Percentiles rank a stretch among this genome's conserved stretches.
Conservation (phyloP, 2,888 invertebrate species). For the Perizoma flavofasciatum region DNA sequence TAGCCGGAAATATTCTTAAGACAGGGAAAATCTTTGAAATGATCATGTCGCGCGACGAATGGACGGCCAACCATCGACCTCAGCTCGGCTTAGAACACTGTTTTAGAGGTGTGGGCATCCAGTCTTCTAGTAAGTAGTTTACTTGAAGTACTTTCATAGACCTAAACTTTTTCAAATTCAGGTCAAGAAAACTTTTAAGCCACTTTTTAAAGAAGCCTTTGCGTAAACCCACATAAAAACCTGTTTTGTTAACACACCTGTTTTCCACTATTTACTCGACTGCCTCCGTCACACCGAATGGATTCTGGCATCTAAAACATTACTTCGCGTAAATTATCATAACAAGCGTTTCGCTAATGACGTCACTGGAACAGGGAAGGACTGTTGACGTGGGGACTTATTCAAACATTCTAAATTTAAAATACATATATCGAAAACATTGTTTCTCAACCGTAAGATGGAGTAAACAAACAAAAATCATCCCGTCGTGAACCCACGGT, state of each 20-base stretch:
- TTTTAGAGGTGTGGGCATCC: too few relatives aligned
- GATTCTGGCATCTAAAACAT: constrained; percentile 29
- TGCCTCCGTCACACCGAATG: constrained; percentile 24
- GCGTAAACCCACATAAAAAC: too few relatives aligned
- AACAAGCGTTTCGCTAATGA: constrained; percentile 25
- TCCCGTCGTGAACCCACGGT: constrained; percentile 18
- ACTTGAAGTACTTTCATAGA: too few relatives aligned
- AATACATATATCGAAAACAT: constrained; percentile 37
- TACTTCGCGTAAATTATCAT: constrained; percentile 24
- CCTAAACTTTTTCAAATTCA: too few relatives aligned
- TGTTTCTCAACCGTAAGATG: constrained; percentile 31
- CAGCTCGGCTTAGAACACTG: too few relatives aligned
- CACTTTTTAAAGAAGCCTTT: too few relatives aligned
- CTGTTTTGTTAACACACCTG: constrained; percentile 11
- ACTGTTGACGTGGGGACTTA: constrained; percentile 40
- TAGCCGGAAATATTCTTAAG: too few relatives aligned
- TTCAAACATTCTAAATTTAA: constrained; percentile 45
- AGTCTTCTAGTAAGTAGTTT: too few relatives aligned
- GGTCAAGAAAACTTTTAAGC: too few relatives aligned
- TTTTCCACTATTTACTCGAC: constrained; percentile 26
- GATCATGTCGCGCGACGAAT: too few relatives aligned
- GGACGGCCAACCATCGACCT: too few relatives aligned
- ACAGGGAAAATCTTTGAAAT: too few relatives aligned
- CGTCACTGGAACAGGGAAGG: constrained; percentile 36
- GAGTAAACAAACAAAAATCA: constrained; percentile 36